A percentile compares a stretch with the other conserved stretches of the same genome.
These are phyloP conservation scores for Marmota monax DNA, from an alignment of 2,113 vertebrate species.

Conservation along the genomic window DNA sequence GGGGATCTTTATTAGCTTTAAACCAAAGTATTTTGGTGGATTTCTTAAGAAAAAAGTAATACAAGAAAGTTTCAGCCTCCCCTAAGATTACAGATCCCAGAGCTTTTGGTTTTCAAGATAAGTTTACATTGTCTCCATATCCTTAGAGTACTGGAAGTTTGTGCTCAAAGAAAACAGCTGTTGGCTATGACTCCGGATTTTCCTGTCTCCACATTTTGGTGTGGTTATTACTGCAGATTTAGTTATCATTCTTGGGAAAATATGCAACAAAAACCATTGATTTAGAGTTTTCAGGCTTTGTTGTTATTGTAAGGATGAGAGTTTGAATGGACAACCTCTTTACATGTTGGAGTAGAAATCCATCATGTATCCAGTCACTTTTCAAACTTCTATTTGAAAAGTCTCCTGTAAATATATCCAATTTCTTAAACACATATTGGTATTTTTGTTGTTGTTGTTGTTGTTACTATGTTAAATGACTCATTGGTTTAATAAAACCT, in stretches of 20 bases:
- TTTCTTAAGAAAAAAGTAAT: neutral
- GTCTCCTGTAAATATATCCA: neutral
- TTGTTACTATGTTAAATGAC: neutral
- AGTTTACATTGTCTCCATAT: neutral
- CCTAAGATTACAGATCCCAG: neutral
- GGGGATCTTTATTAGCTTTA: neutral
- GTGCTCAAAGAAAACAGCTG: neutral
- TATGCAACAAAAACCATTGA: neutral
- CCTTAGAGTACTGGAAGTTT: neutral
- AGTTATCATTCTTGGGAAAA: neutral
- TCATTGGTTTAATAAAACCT: neutral
- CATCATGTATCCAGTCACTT: neutral
- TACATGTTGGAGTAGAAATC: neutral
- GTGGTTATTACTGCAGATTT: neutral
- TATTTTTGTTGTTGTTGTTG: too few relatives aligned
- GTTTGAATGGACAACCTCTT: neutral
- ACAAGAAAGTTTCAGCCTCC: neutral
- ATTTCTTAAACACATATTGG: neutral
- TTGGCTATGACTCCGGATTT: neutral
- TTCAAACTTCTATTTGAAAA: neutral
- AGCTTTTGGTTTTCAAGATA: neutral
- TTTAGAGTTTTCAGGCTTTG: neutral
- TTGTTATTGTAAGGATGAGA: neutral
- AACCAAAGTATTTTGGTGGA: neutral
- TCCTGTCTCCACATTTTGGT: neutral